phyloP scores from a whole-genome alignment of 2,888 invertebrate genomes.

The Meteorus colon region DNA sequence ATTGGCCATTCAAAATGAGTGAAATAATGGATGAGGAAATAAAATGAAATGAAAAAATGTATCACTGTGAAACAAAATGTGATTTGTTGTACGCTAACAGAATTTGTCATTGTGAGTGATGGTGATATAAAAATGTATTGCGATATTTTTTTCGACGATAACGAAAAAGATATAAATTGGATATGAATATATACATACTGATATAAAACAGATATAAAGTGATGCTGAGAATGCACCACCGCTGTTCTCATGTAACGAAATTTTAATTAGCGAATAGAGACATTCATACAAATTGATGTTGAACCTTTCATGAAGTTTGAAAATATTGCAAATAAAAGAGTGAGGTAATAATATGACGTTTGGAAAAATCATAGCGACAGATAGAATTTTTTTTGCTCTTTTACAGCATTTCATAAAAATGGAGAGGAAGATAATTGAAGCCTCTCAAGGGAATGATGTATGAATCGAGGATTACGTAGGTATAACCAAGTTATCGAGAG shows the following conservation, averaged over 20 bases:
- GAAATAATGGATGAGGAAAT: not conserved
- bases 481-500: constrained; percentile 68
- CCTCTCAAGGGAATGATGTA: constrained; percentile 66
- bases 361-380: not conserved
- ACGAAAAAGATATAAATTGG: no score
- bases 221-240: no score
- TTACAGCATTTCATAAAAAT: constrained; percentile 50
- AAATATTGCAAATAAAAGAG: not conserved
- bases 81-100: not conserved
- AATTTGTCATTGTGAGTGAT: not conserved
- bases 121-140: not conserved
- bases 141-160: constrained; percentile 6
- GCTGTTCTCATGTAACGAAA: constrained; percentile 11
- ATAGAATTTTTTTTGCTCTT: not conserved
- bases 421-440: constrained; percentile 69
- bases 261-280: not conserved
- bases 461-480: constrained; percentile 65
- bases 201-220: constrained; percentile 47
- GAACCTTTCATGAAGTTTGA: not conserved
- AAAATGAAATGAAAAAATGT: not conserved
- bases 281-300: not conserved
- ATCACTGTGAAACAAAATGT: no score
- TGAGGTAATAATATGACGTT: not conserved
- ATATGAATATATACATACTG: constrained; percentile 48
- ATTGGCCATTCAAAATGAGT: not conserved